Evolutionary conservation across 2,113 vertebrate genomes (phyloP).

Genomic region (Boulengeromyrus knoepffleri): DNA sequence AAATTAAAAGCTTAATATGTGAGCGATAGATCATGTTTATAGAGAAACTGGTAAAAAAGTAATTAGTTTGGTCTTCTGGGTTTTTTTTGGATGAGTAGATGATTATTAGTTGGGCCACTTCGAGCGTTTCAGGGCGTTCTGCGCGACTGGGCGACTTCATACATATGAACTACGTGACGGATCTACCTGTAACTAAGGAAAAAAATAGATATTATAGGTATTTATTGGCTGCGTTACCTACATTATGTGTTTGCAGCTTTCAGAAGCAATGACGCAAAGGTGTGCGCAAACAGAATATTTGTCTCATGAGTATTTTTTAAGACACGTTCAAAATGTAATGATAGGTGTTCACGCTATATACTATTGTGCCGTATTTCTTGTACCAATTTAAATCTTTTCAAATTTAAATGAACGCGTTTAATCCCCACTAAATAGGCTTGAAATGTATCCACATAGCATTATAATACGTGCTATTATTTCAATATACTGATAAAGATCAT

Average conservation of each 20-base stretch:
- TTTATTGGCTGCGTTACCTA: not conserved
- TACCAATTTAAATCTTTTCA: not conserved
- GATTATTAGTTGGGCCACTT: not conserved
- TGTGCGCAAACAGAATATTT: not conserved
- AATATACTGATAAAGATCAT: not conserved
- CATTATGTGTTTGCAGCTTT: not conserved
- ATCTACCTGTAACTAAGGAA: not conserved
- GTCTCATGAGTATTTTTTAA: not conserved
- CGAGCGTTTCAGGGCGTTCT: not conserved
- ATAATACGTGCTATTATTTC: constrained; percentile 1
- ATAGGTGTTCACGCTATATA: not conserved
- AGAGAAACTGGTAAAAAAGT: not conserved
- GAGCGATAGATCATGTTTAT: not conserved
- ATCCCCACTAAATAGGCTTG: not conserved
- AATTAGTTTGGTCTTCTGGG: not conserved
- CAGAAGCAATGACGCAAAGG: not conserved
- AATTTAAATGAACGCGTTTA: not conserved
- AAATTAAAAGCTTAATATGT: not conserved
- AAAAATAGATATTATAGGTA: not conserved
- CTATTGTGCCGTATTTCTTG: not conserved
- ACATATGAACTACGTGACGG: not conserved
- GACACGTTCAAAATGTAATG: not conserved
- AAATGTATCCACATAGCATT: not conserved
- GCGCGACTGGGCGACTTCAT: not conserved
- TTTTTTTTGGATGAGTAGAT: not conserved